Evolutionary conservation across 1,140 invertebrate genomes (phyloP).

Genomic region (Nixonia krombeini): DNA sequence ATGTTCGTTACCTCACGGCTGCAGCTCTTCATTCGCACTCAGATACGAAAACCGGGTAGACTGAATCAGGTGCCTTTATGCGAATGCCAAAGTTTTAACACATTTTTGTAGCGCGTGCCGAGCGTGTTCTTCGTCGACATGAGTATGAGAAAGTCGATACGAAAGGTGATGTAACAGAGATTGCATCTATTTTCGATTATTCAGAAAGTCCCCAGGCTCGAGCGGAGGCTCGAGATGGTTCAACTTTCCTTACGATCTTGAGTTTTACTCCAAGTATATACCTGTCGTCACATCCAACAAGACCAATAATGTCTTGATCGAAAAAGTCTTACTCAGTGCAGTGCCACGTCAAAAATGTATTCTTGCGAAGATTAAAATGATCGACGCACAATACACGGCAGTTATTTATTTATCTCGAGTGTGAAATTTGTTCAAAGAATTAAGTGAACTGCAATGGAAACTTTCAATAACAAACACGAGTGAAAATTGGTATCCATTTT

Average conservation of each 20-base stretch:
- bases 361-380: slow-evolving; percentile 38
- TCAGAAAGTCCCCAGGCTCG: slow-evolving; percentile 40
- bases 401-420: too few relatives aligned
- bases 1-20: background rate
- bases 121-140: slow-evolving; percentile 23
- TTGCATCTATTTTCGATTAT: slow-evolving; percentile 54
- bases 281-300: slow-evolving; percentile 38
- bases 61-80: slow-evolving; percentile 2
- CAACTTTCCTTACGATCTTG: slow-evolving; percentile 34
- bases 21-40: background rate
- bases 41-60: background rate
- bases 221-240: slow-evolving; percentile 31
- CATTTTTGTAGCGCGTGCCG: slow-evolving; percentile 45
- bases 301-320: slow-evolving; percentile 44
- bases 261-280: slow-evolving; percentile 38
- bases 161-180: slow-evolving; percentile 48
- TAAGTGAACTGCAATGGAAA: too few relatives aligned
- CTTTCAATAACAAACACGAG: too few relatives aligned
- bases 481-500: too few relatives aligned
- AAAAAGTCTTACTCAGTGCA: slow-evolving; percentile 39
- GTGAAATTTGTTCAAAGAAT: too few relatives aligned
- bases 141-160: slow-evolving; percentile 41
- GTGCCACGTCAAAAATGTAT: slow-evolving; percentile 31
- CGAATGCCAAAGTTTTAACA: slow-evolving; percentile 41
- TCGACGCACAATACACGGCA: slow-evolving; percentile 6